Conservation (phyloP, 2,888 invertebrate genomes). For the Calameuta idolon region DNA sequence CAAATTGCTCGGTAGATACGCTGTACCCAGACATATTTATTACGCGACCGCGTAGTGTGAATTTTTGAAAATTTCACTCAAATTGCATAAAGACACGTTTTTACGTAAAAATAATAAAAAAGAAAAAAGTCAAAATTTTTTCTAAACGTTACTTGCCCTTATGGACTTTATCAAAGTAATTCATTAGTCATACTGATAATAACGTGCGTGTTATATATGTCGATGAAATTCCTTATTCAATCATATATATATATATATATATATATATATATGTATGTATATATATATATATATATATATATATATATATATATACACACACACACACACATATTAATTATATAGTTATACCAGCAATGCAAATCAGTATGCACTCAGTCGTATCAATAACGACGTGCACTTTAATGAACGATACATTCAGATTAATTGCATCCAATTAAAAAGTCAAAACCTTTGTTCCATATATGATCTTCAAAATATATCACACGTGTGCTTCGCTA, state of each 20-base stretch:
- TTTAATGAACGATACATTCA: not conserved
- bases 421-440: constrained; percentile 40
- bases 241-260: not conserved
- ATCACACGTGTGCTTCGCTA: not conserved
- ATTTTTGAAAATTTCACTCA: not conserved
- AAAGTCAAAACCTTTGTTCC: constrained; percentile 17
- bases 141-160: no score
- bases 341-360: not conserved
- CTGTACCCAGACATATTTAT: not conserved
- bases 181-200: not conserved
- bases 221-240: not conserved
- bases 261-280: not conserved
- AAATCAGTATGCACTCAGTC: not conserved
- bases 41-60: not conserved
- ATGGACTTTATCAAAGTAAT: not conserved
- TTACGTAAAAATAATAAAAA: no score
- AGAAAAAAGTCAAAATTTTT: not conserved
- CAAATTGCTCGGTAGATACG: not conserved
- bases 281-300: not conserved
- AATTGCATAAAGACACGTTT: not conserved
- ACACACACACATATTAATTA: no score
- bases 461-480: not conserved
- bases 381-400: not conserved
- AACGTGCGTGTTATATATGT: not conserved
- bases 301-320: not conserved